Evolutionary conservation across 1,140 invertebrate species (phyloP), one percentile per base, ranked within the genome.

Genomic region (Calliopsis andreniformis): DNA sequence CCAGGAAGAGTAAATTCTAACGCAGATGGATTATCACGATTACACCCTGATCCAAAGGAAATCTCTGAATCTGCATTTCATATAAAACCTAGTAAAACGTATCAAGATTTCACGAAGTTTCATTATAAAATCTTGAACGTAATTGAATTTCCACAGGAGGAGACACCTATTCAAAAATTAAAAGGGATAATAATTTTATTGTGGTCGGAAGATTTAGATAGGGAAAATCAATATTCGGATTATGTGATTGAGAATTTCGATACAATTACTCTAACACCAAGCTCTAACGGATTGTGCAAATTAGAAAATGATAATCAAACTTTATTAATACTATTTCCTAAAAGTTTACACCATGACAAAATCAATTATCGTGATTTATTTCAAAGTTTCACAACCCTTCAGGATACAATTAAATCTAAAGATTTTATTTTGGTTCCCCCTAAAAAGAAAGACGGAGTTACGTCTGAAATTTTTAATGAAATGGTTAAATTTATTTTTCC

Each of bases 301-400:
- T 55, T 55, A 7, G 4, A 30, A 55, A 55, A 55, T 55, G 5
- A 55, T 10, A 30, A 55, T 0, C 14, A 55, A 55, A 55, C 25
- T 58, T 16, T 58, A 35, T 5, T 58, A 58, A 58, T 58, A 20
- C 18, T 58, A 39, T 58, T 58, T 20, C 18, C 55, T 12, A 58
- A 58, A 58, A 39, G 35, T 39, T 18, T 58, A 39, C n/a, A 35
- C 16, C 55, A 58, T 39, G 32, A 58, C 18, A 58, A 58, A 39
- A 35, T 58, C 18, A 18, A 58, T 20, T 58, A 58, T 39, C 55
- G 32, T 35, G 35, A 58, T 35, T 58, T 58, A 35, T 58, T 58
- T n/a, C n/a, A 58, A 20, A 58, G 55, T 58, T 35, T 58, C 20
- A 10, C 1, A 18, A 20, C 1, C 6, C 55, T 39, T 10, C 18